phyloP scores from a whole-genome alignment of 2,113 vertebrate species.

The Zosterops japonicus region DNA sequence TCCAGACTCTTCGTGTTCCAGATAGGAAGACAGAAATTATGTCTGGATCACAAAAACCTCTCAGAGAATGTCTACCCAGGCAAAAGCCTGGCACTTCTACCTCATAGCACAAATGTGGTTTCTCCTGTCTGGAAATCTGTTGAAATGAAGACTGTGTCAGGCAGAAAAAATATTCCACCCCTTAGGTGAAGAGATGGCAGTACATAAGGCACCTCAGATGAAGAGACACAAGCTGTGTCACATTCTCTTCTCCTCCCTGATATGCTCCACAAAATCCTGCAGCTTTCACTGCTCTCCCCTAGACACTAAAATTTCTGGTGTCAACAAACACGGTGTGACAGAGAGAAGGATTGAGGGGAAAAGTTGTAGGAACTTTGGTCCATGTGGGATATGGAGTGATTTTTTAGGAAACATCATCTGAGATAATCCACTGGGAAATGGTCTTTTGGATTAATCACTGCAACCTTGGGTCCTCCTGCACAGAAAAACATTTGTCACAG shows the following conservation, averaged over 20 bases:
- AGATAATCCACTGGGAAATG: neutral
- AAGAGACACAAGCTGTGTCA: neutral
- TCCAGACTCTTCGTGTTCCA: neutral
- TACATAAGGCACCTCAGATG: neutral
- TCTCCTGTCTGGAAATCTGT: slow-evolving; percentile 31
- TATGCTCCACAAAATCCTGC: neutral
- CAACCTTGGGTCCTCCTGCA: neutral
- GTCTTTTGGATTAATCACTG: neutral
- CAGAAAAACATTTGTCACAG: neutral
- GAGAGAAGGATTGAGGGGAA: neutral
- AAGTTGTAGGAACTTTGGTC: neutral
- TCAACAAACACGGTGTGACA: neutral
- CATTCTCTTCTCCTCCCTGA: neutral
- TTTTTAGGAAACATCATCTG: neutral
- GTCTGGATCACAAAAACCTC: neutral
- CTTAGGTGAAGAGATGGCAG: slow-evolving; percentile 36
- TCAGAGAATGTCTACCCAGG: neutral
- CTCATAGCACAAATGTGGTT: slow-evolving; percentile 6
- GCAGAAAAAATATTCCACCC: slow-evolving; percentile 38
- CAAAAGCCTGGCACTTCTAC: slow-evolving; percentile 12
- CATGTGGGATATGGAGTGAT: neutral
- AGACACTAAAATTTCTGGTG: neutral
- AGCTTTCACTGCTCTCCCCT: neutral
- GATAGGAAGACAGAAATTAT: neutral
- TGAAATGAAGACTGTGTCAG: neutral